phyloP scores from a whole-genome alignment of 1,140 invertebrate species.

The Drosophila varians region DNA sequence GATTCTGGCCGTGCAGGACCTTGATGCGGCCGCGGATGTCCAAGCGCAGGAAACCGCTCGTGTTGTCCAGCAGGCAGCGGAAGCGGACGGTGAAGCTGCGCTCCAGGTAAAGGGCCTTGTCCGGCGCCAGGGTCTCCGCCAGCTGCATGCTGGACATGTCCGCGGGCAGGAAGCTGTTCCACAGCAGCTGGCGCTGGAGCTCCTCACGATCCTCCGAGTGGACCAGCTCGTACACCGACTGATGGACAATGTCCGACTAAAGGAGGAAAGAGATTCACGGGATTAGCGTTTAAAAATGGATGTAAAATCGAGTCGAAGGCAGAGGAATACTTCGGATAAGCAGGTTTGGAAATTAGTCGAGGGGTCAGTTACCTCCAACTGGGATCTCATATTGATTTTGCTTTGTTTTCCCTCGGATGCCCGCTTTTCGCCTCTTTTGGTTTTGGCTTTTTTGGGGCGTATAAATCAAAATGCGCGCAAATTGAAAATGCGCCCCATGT shows the following conservation, averaged over 20 bases:
- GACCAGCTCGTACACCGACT: conserved; percentile 99
- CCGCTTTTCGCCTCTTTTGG: conserved; percentile 19
- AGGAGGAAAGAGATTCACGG: no score
- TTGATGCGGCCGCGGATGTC: conserved; percentile 98
- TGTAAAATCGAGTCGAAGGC: no score
- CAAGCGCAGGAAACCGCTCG: conserved; percentile 98
- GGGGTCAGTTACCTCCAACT: conserved; percentile 33
- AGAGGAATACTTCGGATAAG: background rate
- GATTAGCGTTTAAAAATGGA: no score
- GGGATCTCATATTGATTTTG: conserved; percentile 56
- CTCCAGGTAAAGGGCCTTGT: conserved; percentile 94
- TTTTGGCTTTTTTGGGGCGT: conserved; percentile 56
- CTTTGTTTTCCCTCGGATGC: conserved; percentile 37
- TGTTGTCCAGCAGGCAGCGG: conserved; percentile 99
- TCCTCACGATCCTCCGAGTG: conserved; percentile 99
- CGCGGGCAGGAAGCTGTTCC: conserved; percentile 96
- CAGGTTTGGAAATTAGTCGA: conserved; percentile 4
- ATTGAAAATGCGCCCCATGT: conserved; percentile 81
- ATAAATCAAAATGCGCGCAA: conserved; percentile 78
- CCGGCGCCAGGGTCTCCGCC: conserved; percentile 92
- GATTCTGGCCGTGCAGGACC: conserved; percentile 97
- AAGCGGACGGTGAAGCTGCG: conserved; percentile 99
- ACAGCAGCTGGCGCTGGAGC: conserved; percentile 96
- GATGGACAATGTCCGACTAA: conserved; percentile 99
- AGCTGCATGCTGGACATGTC: conserved; percentile 91